Evolutionary conservation across 2,888 invertebrate species (phyloP).

Genomic region (Elaeidobius kamerunicus): DNA sequence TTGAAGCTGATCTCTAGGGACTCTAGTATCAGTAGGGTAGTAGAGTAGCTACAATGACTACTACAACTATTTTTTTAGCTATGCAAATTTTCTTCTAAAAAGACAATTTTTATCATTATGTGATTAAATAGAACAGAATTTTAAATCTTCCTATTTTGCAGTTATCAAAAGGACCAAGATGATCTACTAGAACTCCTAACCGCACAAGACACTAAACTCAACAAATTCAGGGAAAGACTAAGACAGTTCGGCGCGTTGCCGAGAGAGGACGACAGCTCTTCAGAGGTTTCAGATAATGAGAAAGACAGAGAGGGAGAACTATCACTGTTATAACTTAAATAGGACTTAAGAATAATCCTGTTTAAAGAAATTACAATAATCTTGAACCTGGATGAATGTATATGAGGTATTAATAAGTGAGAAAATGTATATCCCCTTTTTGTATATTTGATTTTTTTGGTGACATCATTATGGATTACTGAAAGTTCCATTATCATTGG

Average conservation of each 20-base stretch:
- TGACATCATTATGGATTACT: no score
- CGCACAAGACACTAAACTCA: constrained; percentile 69
- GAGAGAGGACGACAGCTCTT: constrained; percentile 45
- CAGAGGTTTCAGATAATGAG: constrained; percentile 35
- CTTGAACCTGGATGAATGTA: no score
- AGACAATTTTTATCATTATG: neutral
- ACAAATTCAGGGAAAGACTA: constrained; percentile 45
- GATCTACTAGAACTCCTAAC: constrained; percentile 85
- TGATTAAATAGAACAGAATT: neutral
- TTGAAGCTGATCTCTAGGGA: no score
- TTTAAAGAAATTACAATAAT: neutral
- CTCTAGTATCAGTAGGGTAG: no score
- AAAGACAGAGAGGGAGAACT: constrained; percentile 19
- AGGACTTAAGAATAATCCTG: neutral
- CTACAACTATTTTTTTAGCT: no score
- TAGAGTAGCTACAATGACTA: no score
- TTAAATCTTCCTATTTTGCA: constrained; percentile 7
- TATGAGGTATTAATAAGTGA: neutral
- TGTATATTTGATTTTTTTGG: no score
- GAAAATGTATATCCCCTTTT: no score
- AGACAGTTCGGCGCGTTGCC: constrained; percentile 46
- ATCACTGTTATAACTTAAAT: constrained; percentile 14
- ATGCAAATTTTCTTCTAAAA: neutral
- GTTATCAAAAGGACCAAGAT: constrained; percentile 85
- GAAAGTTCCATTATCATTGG: no score